Percentiles rank a stretch among this genome's conserved stretches.
Conservation (phyloP, 1,140 invertebrate genomes). For the Bombus pascuorum region DNA sequence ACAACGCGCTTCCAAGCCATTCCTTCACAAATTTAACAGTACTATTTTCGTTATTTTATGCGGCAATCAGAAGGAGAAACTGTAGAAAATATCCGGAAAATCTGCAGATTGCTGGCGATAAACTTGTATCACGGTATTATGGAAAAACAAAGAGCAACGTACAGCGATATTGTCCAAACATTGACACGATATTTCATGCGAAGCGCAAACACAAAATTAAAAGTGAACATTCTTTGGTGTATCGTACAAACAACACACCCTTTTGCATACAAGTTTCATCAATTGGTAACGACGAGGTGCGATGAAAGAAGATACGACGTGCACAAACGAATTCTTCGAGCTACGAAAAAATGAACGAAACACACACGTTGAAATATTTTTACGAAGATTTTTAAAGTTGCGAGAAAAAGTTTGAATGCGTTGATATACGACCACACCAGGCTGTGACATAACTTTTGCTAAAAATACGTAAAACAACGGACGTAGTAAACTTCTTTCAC, state of each 20-base stretch:
- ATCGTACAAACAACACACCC: background rate
- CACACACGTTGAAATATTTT: background rate
- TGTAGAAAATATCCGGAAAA: background rate
- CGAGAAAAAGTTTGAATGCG: background rate
- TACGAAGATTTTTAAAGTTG: background rate
- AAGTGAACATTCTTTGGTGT: background rate
- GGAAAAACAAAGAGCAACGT: background rate
- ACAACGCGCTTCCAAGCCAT: background rate
- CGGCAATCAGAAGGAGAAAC: background rate
- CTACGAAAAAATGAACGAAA: background rate
- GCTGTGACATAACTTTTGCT: background rate
- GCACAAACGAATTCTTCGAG: background rate
- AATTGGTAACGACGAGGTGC: background rate
- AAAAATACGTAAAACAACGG: background rate
- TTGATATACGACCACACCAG: background rate
- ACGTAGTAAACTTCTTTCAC: background rate
- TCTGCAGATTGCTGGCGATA: background rate
- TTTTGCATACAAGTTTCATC: background rate
- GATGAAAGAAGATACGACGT: background rate
- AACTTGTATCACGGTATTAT: background rate
- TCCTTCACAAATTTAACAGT: background rate
- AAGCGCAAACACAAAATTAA: slow-evolving; percentile 13
- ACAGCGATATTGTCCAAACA: background rate
- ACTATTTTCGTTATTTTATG: background rate
- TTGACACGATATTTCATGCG: slow-evolving; percentile 24